phyloP scores from a whole-genome alignment of 2,888 invertebrate genomes.

The Pherbina coryleti region DNA sequence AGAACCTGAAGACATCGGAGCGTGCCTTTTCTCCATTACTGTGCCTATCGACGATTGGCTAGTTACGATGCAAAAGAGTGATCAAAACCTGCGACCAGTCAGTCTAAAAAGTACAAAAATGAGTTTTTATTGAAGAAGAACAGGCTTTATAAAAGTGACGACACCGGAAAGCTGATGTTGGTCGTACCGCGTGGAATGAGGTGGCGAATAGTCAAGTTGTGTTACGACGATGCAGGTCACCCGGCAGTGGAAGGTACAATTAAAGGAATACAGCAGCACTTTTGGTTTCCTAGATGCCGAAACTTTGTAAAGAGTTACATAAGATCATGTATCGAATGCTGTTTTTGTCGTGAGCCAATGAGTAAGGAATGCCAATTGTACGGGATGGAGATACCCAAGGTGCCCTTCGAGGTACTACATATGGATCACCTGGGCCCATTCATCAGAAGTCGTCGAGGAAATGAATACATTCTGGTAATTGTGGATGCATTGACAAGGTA shows the following conservation, averaged over 20 bases:
- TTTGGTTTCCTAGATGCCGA: constrained; percentile 48
- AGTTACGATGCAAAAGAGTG: constrained; percentile 40
- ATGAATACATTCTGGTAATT: no score
- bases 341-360: constrained; percentile 35
- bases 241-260: constrained; percentile 46
- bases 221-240: constrained; percentile 43
- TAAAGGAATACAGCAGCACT: constrained; percentile 42
- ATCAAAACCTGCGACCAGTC: constrained; percentile 37
- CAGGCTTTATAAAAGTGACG: not conserved
- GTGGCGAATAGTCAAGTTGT: constrained; percentile 41
- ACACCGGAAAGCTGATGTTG: not conserved
- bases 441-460: no score
- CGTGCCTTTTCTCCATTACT: constrained; percentile 13
- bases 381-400: no score
- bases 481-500: no score
- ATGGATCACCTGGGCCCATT: no score
- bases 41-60: constrained; percentile 38
- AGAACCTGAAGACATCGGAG: constrained; percentile 24
- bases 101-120: constrained; percentile 4
- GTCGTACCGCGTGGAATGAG: constrained; percentile 33
- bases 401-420: no score
- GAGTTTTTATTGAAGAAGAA: constrained; percentile 26
- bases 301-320: constrained; percentile 44
- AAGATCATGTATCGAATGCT: constrained; percentile 48
- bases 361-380: constrained; percentile 39